Evolutionary conservation across 2,797 vertebrate species (phyloP), one percentile per base, ranked within the genome.

Genomic region (Gymnocypris eckloni): DNA sequence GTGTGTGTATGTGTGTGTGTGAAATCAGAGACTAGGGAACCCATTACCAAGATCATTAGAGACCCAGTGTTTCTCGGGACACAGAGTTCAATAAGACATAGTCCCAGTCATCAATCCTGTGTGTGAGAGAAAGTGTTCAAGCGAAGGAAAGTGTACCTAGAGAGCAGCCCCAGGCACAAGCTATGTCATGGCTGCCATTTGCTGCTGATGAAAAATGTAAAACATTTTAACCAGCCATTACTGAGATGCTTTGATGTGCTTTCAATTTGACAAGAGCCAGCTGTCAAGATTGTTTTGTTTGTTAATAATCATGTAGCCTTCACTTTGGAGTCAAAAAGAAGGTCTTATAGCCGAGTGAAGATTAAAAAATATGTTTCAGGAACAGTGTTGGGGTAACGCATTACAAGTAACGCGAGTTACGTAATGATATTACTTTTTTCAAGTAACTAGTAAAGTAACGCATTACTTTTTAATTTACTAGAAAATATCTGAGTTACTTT

Each of bases 111-210:
- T 70, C 66, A 83, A 78, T 83, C 64, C 39, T 79, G 76, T 66
- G 64, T 83, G 81, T 84, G 75, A 85, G 84, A 85, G 84, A 85
- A 85, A 85, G 84, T 85, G 52, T 73, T 45, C 39, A n/a, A 79
- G 64, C 20, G 77, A 85, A 59, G 37, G 39, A 45, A 67, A 80
- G 54, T 9, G 52, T 82, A 71, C 81, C 69, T 72, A 64, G 39
- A 73, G 41, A 80, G 76, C 48, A 80, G 84, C 84, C 84, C 28
- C 84, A 85, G 84, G 84, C 84, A 64, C 67, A 85, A 64, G 10
- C 83, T 70, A 48, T 80, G 83, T 85, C 67, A 85, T 80, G 83
- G 39, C 67, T 85, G 84, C 50, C 84, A 80, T 85, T 79, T 86
- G 76, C 39, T 48, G 52, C 76, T 70, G 83, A 85, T 85, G 83